Evolutionary conservation across 1,140 invertebrate species (phyloP).

Genomic region (Drosophila parabipectinata): DNA sequence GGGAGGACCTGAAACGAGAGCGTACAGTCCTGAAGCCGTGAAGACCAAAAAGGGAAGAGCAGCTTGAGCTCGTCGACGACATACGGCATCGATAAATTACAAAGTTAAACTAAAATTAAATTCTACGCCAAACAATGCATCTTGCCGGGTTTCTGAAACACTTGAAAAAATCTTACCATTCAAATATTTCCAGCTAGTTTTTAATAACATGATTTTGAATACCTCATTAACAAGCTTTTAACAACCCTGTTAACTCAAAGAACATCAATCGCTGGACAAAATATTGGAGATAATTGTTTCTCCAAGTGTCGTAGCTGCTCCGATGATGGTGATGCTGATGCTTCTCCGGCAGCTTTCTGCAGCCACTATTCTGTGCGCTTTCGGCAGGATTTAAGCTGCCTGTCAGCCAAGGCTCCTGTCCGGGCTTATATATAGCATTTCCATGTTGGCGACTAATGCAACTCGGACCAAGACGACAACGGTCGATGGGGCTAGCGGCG

Average conservation of each 20-base stretch:
- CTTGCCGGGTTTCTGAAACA: slow-evolving; percentile 49
- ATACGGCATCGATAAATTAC: slow-evolving; percentile 82
- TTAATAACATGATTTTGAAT: no score
- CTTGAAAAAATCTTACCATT: not conserved
- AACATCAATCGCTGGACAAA: not conserved
- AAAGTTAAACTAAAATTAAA: slow-evolving; percentile 83
- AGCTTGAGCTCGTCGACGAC: slow-evolving; percentile 63
- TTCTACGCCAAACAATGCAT: slow-evolving; percentile 83
- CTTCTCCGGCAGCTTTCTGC: slow-evolving; percentile 22
- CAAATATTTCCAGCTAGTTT: no score
- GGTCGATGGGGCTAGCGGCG: slow-evolving; percentile 56
- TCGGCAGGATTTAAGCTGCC: slow-evolving; percentile 81
- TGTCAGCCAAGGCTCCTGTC: slow-evolving; percentile 71
- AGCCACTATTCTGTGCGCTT: slow-evolving; percentile 47
- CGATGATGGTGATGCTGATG: slow-evolving; percentile 32
- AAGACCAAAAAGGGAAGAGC: slow-evolving; percentile 15
- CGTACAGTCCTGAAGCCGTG: not conserved
- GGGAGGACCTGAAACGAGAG: not conserved
- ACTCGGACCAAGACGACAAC: slow-evolving; percentile 57
- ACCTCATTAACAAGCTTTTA: no score
- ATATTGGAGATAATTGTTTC: not conserved
- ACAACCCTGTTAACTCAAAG: no score
- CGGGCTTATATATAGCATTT: slow-evolving; percentile 74
- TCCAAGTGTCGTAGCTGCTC: not conserved
- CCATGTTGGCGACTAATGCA: slow-evolving; percentile 81